A percentile compares a stretch with the other conserved stretches of the same genome.
Conservation (phyloP, 1,140 invertebrate species). For the Saccostrea cuccullata region DNA sequence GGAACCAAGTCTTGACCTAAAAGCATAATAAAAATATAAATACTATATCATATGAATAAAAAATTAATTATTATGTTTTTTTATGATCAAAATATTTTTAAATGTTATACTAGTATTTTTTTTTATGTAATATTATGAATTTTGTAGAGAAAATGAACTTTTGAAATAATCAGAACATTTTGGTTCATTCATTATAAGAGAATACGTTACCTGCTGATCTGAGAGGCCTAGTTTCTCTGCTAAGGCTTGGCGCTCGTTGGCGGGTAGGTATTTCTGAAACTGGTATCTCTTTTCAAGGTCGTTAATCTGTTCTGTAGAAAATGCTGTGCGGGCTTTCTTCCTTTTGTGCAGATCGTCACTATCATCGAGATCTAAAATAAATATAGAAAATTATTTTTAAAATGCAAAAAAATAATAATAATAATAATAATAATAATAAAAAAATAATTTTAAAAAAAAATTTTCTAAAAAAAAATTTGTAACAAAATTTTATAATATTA, state of each 20-base stretch:
- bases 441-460: background rate
- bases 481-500: no score
- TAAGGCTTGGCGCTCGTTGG: slow-evolving; percentile 95
- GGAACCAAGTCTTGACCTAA: slow-evolving; percentile 78
- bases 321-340: slow-evolving; percentile 96
- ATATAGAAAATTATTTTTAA: background rate
- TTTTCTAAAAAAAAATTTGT: background rate
- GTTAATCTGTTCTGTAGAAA: slow-evolving; percentile 98
- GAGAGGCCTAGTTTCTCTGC: slow-evolving; percentile 94
- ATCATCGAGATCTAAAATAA: slow-evolving; percentile 60
- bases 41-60: no score
- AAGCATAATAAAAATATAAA: slow-evolving; percentile 20
- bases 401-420: background rate
- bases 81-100: no score
- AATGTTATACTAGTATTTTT: no score
- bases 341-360: slow-evolving; percentile 79
- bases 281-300: slow-evolving; percentile 96
- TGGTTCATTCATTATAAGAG: background rate
- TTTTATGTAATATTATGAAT: no score
- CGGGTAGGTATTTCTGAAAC: slow-evolving; percentile 97
- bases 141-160: no score
- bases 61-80: no score
- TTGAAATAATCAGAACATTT: no score
- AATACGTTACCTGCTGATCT: slow-evolving; percentile 81
- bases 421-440: no score